Conservation (phyloP, 2,888 invertebrate species). For the Heliconius ethilla region DNA sequence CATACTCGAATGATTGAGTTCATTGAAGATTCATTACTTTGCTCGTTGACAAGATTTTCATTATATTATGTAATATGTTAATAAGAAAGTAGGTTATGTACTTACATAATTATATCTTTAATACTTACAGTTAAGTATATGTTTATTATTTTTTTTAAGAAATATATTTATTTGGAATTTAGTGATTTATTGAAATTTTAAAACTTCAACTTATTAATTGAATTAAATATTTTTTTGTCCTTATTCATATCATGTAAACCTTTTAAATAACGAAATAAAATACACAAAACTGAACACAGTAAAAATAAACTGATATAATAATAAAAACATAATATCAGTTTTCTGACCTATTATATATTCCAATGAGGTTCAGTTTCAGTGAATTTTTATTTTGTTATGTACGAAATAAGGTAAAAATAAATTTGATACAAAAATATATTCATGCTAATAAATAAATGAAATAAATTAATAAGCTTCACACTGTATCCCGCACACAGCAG, state of each 20-base stretch:
- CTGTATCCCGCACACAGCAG: no score
- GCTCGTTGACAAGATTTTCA: conserved; percentile 3
- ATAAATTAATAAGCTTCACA: no score
- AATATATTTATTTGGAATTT: no score
- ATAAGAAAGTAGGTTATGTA: not conserved
- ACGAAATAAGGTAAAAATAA: not conserved
- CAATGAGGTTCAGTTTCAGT: not conserved
- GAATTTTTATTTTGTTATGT: no score
- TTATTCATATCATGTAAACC: not conserved
- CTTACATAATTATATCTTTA: not conserved
- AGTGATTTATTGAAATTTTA: no score
- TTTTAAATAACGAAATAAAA: not conserved
- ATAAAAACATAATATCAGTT: not conserved
- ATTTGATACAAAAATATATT: not conserved
- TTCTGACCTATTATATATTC: no score
- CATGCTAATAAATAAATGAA: not conserved
- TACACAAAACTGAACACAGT: not conserved
- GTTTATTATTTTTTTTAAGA: not conserved
- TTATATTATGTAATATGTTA: not conserved
- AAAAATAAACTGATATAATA: not conserved
- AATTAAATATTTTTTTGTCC: no score
- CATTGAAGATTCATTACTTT: conserved; percentile 18
- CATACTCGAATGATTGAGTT: conserved; percentile 12
- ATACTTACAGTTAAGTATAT: not conserved
- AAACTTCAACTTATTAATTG: no score